phyloP scores from a whole-genome alignment of 2,797 vertebrate species.

The Kryptolebias ocellatus region DNA sequence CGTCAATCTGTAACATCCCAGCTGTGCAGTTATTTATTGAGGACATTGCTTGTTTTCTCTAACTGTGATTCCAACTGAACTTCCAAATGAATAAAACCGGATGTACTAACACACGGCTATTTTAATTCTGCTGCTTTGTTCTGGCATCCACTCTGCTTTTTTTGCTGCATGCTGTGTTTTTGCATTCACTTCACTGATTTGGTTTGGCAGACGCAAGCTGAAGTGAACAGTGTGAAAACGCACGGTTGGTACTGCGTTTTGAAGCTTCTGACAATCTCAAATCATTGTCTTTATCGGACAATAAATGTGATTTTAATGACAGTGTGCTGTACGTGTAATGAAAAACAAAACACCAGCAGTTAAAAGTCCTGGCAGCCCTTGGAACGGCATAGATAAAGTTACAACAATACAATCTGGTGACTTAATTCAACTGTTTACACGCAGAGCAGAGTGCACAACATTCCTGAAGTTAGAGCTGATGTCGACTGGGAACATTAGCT shows the following conservation, averaged over 20 bases:
- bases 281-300: neutral
- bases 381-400: neutral
- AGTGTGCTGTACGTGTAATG: slow-evolving; percentile 12
- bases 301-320: slow-evolving; percentile 19
- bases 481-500: neutral
- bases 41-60: slow-evolving; percentile 13
- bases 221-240: neutral
- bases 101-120: slow-evolving; percentile 18
- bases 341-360: slow-evolving; percentile 66
- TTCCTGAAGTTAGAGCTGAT: slow-evolving; percentile 12
- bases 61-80: slow-evolving; percentile 15
- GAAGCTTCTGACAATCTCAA: slow-evolving; percentile 17
- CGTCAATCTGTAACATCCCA: too few relatives aligned
- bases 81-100: slow-evolving; percentile 7
- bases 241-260: neutral
- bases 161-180: slow-evolving; percentile 23
- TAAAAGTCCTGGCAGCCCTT: neutral
- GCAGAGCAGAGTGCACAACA: neutral
- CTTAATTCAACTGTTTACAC: neutral
- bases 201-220: neutral
- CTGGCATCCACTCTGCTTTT: slow-evolving; percentile 57
- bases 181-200: neutral
- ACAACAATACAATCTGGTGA: neutral
- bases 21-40: neutral
- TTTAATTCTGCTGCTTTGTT: slow-evolving; percentile 26